Evolutionary conservation across 2,797 vertebrate species (phyloP), one percentile per base, ranked within the genome.

Genomic region (Clarias platycephalus): DNA sequence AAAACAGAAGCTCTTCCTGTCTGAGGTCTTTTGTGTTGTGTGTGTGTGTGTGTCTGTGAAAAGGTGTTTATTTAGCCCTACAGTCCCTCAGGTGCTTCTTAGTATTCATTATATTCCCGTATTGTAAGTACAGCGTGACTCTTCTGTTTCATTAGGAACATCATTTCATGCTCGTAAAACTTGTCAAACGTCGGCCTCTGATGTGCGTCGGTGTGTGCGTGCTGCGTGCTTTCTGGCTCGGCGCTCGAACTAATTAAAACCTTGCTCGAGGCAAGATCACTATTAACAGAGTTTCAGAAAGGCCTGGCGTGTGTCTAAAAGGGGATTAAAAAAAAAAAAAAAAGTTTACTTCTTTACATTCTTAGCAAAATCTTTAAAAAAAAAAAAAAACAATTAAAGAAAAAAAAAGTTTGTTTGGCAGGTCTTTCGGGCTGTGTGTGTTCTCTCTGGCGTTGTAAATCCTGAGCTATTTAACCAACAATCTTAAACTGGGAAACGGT

Each of bases 361-460:
- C 82, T 85, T 75, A 79, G 58, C 68, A 66, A 68, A 85, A 85
- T 26, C 44, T 31, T 22, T 10, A 15, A 31, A 58, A 44, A 49
- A 63, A 64, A 49, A 64, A 26, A n/a, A n/a, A 22, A 71, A 49
- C 15, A n/a, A 53, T 53, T 13, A 24, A 22, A 71, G n/a, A 8
- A n/a, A 57, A 31, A 76, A 12, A 80, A 67, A 0, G 55, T 78
- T 64, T 57, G 55, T 83, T 89, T 85, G 86, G 88, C 88, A 76
- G 77, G 49, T 84, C 40, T 24, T 16, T 1, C n/a, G 49, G 53
- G 62, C 34, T 87, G 81, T 83, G 78, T 58, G 40, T 71, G 83
- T 87, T 86, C 85, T 87, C 78, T 58, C 86, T 87, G 87, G 88
- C 84, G 16, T 86, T 79, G 81, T 87, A 88, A 87, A 87, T 77